These are phyloP conservation scores for Clarias platycephalus DNA, from an alignment of 2,797 vertebrate species.

Conservation along the genomic window DNA sequence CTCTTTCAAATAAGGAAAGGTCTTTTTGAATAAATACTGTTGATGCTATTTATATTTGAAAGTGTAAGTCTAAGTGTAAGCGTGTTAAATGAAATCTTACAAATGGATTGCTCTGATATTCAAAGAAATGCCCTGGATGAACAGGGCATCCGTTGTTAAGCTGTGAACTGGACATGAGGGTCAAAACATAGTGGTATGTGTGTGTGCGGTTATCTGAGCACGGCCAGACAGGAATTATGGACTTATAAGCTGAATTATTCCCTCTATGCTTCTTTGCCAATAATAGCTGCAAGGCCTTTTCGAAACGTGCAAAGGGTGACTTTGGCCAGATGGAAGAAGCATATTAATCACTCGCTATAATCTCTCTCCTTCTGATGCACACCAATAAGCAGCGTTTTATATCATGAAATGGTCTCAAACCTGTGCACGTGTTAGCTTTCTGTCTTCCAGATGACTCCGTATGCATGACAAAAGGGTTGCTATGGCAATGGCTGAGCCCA, in stretches of 20 bases:
- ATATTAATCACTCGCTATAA: conserved; percentile 35
- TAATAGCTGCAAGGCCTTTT: conserved; percentile 23
- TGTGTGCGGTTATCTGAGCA: background rate
- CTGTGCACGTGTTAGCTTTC: background rate
- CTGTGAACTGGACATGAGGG: background rate
- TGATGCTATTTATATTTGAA: background rate
- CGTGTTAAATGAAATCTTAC: background rate
- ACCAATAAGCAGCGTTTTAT: background rate
- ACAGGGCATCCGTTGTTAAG: background rate
- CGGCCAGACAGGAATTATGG: conserved; percentile 24
- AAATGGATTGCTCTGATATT: background rate
- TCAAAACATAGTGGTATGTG: background rate
- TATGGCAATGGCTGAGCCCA: conserved; percentile 27
- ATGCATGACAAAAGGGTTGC: conserved; percentile 39
- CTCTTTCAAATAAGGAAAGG: background rate
- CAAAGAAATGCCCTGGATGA: background rate
- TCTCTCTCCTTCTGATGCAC: conserved; percentile 16
- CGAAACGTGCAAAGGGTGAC: background rate
- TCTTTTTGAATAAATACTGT: background rate
- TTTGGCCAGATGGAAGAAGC: conserved; percentile 31
- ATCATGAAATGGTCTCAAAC: conserved; percentile 16
- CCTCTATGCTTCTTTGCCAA: background rate
- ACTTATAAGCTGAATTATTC: conserved; percentile 4
- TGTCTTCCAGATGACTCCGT: conserved; percentile 35
- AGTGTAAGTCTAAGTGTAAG: background rate